These are phyloP conservation scores for Troides helena DNA, from an alignment of 2,888 invertebrate species.

Conservation along the genomic window DNA sequence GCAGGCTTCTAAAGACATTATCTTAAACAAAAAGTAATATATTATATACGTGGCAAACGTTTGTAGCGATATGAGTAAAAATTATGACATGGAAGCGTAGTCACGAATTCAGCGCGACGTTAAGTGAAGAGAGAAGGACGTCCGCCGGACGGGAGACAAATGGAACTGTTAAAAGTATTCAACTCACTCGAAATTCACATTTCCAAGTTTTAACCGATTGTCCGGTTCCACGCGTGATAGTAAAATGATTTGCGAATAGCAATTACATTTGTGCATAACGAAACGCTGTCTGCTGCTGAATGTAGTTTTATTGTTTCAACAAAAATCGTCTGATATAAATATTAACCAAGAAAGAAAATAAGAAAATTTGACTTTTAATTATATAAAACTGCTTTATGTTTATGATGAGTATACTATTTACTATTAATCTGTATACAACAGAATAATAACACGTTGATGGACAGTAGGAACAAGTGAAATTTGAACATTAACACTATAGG, in stretches of 20 bases:
- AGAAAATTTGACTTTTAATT: too few species aligned
- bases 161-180: slow-evolving; percentile 23
- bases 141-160: slow-evolving; percentile 15
- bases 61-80: too few species aligned
- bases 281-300: not conserved
- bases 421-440: too few species aligned
- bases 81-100: not conserved
- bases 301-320: too few species aligned
- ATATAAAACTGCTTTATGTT: too few species aligned
- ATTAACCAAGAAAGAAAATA: too few species aligned
- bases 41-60: too few species aligned
- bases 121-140: slow-evolving; percentile 26
- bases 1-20: not conserved
- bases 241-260: not conserved
- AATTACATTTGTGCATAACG: not conserved
- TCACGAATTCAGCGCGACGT: slow-evolving; percentile 1
- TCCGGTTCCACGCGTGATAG: not conserved
- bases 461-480: too few species aligned
- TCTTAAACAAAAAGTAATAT: not conserved
- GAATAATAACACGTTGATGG: too few species aligned
- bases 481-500: too few species aligned
- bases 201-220: slow-evolving; percentile 9
- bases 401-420: too few species aligned
- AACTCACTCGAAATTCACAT: slow-evolving; percentile 18
- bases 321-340: too few species aligned